Evolutionary conservation across 2,797 vertebrate species (phyloP).

Genomic region (Tinamus major): DNA sequence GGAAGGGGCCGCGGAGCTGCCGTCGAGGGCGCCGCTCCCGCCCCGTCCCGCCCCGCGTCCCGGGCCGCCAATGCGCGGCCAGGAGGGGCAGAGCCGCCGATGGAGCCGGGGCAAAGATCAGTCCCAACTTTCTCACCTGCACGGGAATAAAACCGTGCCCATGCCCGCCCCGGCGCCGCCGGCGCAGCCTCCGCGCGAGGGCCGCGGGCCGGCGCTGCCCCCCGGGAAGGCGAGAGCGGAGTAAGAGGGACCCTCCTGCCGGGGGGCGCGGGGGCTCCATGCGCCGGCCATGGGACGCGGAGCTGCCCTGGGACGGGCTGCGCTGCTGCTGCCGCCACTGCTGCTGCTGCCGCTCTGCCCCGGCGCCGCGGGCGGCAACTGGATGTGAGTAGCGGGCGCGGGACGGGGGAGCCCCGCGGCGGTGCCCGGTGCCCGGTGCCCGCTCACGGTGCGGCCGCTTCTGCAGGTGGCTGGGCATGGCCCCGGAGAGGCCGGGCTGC

Average conservation of each 20-base stretch:
- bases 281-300: constrained; percentile 85
- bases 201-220: background rate
- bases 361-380: constrained; percentile 83
- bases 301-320: constrained; percentile 76
- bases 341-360: constrained; percentile 84
- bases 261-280: constrained; percentile 63
- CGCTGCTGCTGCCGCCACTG: constrained; percentile 77
- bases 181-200: background rate
- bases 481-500: constrained; percentile 86
- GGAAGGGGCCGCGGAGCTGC: background rate
- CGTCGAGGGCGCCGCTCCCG: background rate
- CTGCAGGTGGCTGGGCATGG: constrained; percentile 90
- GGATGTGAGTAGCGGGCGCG: constrained; percentile 88
- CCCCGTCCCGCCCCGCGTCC: constrained; percentile 24
- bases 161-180: background rate
- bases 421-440: background rate
- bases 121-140: constrained; percentile 41
- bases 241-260: background rate
- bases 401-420: background rate
- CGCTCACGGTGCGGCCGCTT: constrained; percentile 31
- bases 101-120: background rate
- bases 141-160: background rate
- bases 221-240: background rate
- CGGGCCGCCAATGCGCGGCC: constrained; percentile 14
- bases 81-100: background rate